Base-by-base conservation (phyloP, 2,797 vertebrate genomes). In the Australoheros facetus region DNA sequence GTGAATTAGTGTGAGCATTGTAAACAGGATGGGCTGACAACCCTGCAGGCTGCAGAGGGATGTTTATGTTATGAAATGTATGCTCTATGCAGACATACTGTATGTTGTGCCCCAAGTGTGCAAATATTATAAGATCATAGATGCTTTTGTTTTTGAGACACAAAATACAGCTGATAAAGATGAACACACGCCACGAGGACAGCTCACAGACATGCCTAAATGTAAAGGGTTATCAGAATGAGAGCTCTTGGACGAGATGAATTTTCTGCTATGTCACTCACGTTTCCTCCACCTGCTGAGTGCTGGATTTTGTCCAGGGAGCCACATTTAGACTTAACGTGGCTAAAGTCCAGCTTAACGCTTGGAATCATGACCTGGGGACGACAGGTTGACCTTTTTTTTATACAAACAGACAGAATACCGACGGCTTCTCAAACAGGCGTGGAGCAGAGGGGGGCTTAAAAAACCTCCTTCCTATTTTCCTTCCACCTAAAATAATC, bases 291-390 rank as follows among this genome's bases (percentile, higher is more conserved):
- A 91, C 97, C 96, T 66, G 97, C 96, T 66, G 92, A 88, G 90
- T 98, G 95, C 93, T 94, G 96, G 92, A 97, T 91, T 95, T 98
- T 98, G 94, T 97, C 96, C 96, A 97, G 95, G 94, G 97, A 98
- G 93, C 97, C 97, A 94, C 97, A 98, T 88, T 97, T 97, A 88
- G 97, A 94, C 75, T 97, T 96, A 94, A 98, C 88, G 92, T 96
- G 96, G 81, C 96, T 98, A 94, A 96, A 97, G 96, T 98, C 96
- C 90, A 96, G 96, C 95, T 97, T 98, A 93, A 95, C 94, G 28
- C 92, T 95, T 42, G 94, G 94, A 78, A 95, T 95, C 91, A 95
- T 94, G 83, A 95, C 94, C 94, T 95, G 90, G 14, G 80, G 73
- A 90, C 14, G 85, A 92, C 78, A 94, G 56, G 45, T 70, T 9